Percentiles rank a stretch among this genome's conserved stretches.
These are phyloP conservation scores for Gymnocheta viridis DNA, from an alignment of 2,888 invertebrate genomes.

Conservation along the genomic window DNA sequence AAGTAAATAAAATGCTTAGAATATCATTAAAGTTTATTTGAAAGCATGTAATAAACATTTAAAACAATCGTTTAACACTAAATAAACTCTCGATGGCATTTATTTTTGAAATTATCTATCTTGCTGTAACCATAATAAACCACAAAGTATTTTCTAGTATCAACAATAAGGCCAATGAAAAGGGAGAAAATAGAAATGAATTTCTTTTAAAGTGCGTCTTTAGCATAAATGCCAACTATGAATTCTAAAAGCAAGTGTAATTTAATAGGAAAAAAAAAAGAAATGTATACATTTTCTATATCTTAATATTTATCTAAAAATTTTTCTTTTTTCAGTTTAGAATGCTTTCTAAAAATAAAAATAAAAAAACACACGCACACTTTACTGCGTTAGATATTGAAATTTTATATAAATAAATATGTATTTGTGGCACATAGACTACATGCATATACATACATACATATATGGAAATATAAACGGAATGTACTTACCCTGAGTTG, in stretches of 20 bases:
- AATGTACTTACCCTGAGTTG: slow-evolving; percentile 72
- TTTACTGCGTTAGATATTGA: not conserved
- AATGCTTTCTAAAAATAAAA: not conserved
- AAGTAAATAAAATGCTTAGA: not conserved
- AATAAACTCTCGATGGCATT: not conserved
- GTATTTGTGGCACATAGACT: not conserved
- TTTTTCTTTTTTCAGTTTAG: not conserved
- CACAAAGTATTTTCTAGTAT: slow-evolving; percentile 7
- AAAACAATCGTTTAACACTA: not conserved
- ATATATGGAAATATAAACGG: not conserved
- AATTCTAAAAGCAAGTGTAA: not conserved
- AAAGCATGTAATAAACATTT: slow-evolving; percentile 20
- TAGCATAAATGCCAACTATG: not conserved
- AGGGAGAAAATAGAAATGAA: not conserved
- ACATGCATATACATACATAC: not conserved
- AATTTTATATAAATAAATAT: not conserved
- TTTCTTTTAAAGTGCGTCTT: not conserved
- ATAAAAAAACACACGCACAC: not conserved
- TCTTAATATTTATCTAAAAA: not conserved
- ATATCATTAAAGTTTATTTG: not conserved
- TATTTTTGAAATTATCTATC: slow-evolving; percentile 2
- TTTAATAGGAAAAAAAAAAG: not conserved
- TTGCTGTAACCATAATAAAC: not conserved
- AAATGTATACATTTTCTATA: not conserved
- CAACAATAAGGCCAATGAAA: slow-evolving; percentile 2